phyloP scores from a whole-genome alignment of 2,888 invertebrate species.

The Cactoblastis cactorum region DNA sequence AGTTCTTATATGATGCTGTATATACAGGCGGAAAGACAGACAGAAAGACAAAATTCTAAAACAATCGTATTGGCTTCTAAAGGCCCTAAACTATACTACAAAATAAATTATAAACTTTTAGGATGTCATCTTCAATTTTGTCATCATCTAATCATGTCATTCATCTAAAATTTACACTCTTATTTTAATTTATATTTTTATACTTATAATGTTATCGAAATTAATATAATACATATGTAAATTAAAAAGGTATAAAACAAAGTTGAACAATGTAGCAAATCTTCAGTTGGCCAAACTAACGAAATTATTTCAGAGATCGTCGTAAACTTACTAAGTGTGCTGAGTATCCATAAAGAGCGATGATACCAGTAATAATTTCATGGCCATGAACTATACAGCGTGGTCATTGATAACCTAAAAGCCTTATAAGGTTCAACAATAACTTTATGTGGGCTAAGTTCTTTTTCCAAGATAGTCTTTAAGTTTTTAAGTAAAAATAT shows the following conservation, averaged over 20 bases:
- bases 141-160: no score
- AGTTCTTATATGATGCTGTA: no score
- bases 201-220: not conserved
- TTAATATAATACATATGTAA: not conserved
- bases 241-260: not conserved
- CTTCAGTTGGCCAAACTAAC: slow-evolving; percentile 4
- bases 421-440: not conserved
- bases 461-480: no score
- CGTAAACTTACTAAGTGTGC: slow-evolving; percentile 10
- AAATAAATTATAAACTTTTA: no score
- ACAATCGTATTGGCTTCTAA: no score
- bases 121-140: no score
- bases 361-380: slow-evolving; percentile 6
- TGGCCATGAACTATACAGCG: slow-evolving; percentile 3
- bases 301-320: slow-evolving; percentile 10
- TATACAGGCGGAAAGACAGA: no score
- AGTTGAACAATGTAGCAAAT: not conserved
- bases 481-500: no score
- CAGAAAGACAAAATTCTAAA: no score
- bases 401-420: not conserved
- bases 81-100: no score
- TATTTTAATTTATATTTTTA: no score
- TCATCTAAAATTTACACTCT: no score
- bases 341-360: slow-evolving; percentile 10
- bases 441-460: not conserved